These are phyloP conservation scores for Cantharis lateralis DNA, from an alignment of 2,888 invertebrate genomes.

Conservation along the genomic window DNA sequence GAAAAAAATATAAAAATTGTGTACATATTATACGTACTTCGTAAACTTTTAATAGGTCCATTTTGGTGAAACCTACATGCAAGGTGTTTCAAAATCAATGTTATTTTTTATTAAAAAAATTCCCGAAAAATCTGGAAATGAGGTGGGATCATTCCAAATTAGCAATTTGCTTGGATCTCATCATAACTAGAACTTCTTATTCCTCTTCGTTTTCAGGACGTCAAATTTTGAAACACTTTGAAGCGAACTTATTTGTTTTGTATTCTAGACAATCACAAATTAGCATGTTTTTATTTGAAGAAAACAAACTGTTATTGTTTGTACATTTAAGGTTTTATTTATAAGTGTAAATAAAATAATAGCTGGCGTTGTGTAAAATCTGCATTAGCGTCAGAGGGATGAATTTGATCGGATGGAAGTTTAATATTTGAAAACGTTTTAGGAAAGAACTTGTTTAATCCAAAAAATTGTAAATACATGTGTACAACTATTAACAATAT, in stretches of 20 bases:
- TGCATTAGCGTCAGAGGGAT: conserved; percentile 16
- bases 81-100: conserved; percentile 12
- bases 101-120: not conserved
- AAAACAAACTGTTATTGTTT: conserved; percentile 20
- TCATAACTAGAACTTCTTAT: not conserved
- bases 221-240: conserved; percentile 10
- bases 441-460: conserved; percentile 19
- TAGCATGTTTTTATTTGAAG: conserved; percentile 10
- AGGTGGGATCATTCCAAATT: not conserved
- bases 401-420: conserved; percentile 2
- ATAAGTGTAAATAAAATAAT: conserved; percentile 25
- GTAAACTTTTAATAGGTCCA: not conserved
- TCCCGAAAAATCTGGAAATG: not conserved
- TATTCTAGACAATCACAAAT: conserved; percentile 31
- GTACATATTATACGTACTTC: not conserved
- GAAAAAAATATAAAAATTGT: not conserved
- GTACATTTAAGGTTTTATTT: conserved; percentile 26
- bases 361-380: conserved; percentile 11
- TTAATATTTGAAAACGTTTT: conserved; percentile 15
- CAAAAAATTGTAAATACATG: conserved; percentile 55
- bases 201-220: not conserved
- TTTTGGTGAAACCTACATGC: not conserved
- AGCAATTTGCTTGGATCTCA: not conserved
- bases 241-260: conserved; percentile 10
- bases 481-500: conserved; percentile 52